Conservation (phyloP, 1,140 invertebrate genomes). For the Hyphantria cunea region DNA sequence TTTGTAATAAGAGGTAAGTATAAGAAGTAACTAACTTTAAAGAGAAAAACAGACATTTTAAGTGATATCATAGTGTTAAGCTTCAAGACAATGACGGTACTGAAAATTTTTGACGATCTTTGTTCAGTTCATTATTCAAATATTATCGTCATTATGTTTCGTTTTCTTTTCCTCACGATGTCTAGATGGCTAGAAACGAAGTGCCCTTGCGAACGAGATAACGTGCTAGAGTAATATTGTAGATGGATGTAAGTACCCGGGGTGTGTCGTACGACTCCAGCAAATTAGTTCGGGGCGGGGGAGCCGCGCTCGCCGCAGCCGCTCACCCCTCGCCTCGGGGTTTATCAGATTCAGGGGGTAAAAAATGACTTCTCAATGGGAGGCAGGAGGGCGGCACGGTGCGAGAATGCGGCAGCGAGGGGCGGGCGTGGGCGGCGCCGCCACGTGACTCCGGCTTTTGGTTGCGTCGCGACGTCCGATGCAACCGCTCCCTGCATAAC, state of each 20-base stretch:
- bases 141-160: slow-evolving; percentile 29
- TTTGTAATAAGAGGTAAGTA: no score
- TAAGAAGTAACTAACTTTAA: no score
- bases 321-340: slow-evolving; percentile 48
- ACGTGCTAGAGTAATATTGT: slow-evolving; percentile 79
- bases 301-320: slow-evolving; percentile 55
- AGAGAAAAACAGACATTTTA: no score
- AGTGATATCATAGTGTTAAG: no score
- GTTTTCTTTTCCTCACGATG: slow-evolving; percentile 60
- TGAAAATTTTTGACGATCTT: background rate
- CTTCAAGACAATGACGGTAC: no score
- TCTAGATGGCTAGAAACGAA: slow-evolving; percentile 73
- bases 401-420: slow-evolving; percentile 53
- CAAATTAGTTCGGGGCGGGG: slow-evolving; percentile 81
- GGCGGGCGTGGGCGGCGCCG: slow-evolving; percentile 70
- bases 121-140: slow-evolving; percentile 14
- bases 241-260: slow-evolving; percentile 79
- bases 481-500: slow-evolving; percentile 38
- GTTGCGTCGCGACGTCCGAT: slow-evolving; percentile 51
- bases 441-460: slow-evolving; percentile 61
- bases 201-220: slow-evolving; percentile 73
- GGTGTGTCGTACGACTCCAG: slow-evolving; percentile 80
- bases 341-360: slow-evolving; percentile 79
- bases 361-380: slow-evolving; percentile 81
- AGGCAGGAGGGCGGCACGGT: slow-evolving; percentile 61